Evolutionary conservation across 1,140 invertebrate genomes (phyloP).

Genomic region (Asbolus verrucosus): DNA sequence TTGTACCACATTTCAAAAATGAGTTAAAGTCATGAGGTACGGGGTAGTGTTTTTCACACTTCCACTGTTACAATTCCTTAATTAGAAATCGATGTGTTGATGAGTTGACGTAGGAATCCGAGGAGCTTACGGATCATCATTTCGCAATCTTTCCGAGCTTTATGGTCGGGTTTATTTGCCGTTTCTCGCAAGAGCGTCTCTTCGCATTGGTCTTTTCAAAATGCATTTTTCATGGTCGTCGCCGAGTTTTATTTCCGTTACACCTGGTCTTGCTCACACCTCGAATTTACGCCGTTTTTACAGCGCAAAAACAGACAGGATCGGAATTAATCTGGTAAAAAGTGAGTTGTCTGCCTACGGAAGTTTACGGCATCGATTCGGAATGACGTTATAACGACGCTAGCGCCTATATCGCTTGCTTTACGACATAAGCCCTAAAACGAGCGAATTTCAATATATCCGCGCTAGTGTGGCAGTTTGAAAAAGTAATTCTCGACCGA

Average conservation of each 20-base stretch:
- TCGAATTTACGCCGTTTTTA: slow-evolving; percentile 27
- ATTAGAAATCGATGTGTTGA: too few relatives aligned
- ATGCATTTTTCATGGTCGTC: slow-evolving; percentile 34
- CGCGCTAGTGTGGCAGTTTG: slow-evolving; percentile 24
- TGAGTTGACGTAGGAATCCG: slow-evolving; percentile 9
- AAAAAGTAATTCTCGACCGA: slow-evolving; percentile 41
- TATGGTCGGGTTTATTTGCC: slow-evolving; percentile 25
- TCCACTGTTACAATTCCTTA: too few relatives aligned
- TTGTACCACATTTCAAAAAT: too few relatives aligned
- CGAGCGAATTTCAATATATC: slow-evolving; percentile 42
- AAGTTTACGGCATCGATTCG: slow-evolving; percentile 14
- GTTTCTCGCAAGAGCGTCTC: neutral
- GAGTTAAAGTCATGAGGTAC: neutral
- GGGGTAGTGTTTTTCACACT: too few relatives aligned
- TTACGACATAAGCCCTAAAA: slow-evolving; percentile 37
- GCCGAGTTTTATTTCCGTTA: slow-evolving; percentile 33
- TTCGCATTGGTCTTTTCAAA: slow-evolving; percentile 11
- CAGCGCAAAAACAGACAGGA: slow-evolving; percentile 16
- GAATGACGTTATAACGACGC: neutral
- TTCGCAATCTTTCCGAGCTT: slow-evolving; percentile 25
- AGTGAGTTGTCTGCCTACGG: slow-evolving; percentile 14
- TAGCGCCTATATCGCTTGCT: slow-evolving; percentile 21
- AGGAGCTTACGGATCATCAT: slow-evolving; percentile 24
- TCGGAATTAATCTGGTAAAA: slow-evolving; percentile 29
- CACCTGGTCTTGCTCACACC: slow-evolving; percentile 26